Conservation (phyloP, 2,888 invertebrate genomes). For the Agrotis ipsilon region DNA sequence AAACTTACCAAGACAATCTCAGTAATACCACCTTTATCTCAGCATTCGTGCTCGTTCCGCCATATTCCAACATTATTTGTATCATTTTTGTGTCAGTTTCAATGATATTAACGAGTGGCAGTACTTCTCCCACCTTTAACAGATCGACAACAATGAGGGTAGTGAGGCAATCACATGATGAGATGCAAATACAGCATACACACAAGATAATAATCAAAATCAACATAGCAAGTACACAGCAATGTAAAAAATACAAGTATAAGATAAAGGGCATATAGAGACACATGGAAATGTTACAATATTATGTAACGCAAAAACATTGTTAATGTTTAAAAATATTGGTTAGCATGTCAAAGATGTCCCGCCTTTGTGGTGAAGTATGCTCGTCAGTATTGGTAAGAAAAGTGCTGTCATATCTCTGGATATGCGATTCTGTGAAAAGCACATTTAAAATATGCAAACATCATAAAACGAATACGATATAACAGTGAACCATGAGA, state of each 20-base stretch:
- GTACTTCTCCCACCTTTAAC: slow-evolving; percentile 86
- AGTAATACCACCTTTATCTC: slow-evolving; percentile 73
- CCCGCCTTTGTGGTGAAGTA: slow-evolving; percentile 65
- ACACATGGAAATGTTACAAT: slow-evolving; percentile 62
- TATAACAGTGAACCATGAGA: slow-evolving; percentile 61
- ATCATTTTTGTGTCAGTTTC: slow-evolving; percentile 72
- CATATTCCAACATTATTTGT: slow-evolving; percentile 67
- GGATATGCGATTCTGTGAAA: slow-evolving; percentile 74
- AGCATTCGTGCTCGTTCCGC: slow-evolving; percentile 61
- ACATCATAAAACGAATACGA: slow-evolving; percentile 63
- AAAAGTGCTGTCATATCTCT: slow-evolving; percentile 64
- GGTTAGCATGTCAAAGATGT: slow-evolving; percentile 49
- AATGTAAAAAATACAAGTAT: slow-evolving; percentile 62
- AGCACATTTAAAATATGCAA: slow-evolving; percentile 75
- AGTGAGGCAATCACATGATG: slow-evolving; percentile 81
- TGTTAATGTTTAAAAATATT: slow-evolving; percentile 56
- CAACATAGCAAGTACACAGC: slow-evolving; percentile 60
- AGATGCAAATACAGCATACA: slow-evolving; percentile 73
- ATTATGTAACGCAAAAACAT: slow-evolving; percentile 62
- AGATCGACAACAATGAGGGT: slow-evolving; percentile 85
- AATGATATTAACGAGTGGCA: slow-evolving; percentile 71
- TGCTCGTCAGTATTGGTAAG: slow-evolving; percentile 60
- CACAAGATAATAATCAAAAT: slow-evolving; percentile 71
- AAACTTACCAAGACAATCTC: slow-evolving; percentile 72
- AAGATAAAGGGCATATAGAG: slow-evolving; percentile 58